Evolutionary conservation across 92 coral and sea anemone genomes (phyloP).

Genomic region (Micromussa lordhowensis): DNA sequence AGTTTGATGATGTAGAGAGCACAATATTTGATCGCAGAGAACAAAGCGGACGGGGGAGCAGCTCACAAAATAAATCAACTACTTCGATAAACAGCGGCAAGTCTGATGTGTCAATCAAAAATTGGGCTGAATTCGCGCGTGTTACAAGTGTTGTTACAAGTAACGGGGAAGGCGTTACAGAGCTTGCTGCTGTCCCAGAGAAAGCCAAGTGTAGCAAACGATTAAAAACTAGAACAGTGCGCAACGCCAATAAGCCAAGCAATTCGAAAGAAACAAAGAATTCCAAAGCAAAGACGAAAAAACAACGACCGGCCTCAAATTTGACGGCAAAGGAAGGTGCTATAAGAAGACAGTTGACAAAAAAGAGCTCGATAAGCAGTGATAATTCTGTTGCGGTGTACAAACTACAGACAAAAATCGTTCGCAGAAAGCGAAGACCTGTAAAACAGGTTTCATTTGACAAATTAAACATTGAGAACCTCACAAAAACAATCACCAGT

Average conservation of each 20-base stretch:
- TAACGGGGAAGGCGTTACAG: slow-evolving; percentile 2
- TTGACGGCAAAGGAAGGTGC: neutral
- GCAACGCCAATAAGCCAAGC: slow-evolving; percentile 27
- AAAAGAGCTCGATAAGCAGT: slow-evolving; percentile 21
- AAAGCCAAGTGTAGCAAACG: slow-evolving; percentile 14
- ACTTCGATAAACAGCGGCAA: slow-evolving; percentile 36
- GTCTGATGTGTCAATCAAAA: slow-evolving; percentile 60
- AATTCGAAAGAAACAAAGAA: neutral
- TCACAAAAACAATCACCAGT: neutral
- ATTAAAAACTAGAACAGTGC: slow-evolving; percentile 38
- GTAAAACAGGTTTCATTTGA: slow-evolving; percentile 48
- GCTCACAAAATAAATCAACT: slow-evolving; percentile 23
- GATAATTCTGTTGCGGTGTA: neutral
- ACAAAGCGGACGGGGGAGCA: slow-evolving; percentile 21
- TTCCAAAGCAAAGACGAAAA: neutral
- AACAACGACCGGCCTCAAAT: neutral
- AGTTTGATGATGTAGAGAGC: slow-evolving; percentile 78
- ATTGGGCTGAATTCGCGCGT: slow-evolving; percentile 47
- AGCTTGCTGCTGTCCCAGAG: neutral
- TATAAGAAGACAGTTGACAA: neutral
- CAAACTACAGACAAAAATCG: neutral
- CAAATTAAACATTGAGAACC: neutral
- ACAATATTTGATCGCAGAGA: slow-evolving; percentile 62
- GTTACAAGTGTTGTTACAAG: slow-evolving; percentile 28
- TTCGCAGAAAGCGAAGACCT: slow-evolving; percentile 17